Evolutionary conservation across 2,888 invertebrate genomes (phyloP).

Genomic region (Prostheceraeus crozeri): DNA sequence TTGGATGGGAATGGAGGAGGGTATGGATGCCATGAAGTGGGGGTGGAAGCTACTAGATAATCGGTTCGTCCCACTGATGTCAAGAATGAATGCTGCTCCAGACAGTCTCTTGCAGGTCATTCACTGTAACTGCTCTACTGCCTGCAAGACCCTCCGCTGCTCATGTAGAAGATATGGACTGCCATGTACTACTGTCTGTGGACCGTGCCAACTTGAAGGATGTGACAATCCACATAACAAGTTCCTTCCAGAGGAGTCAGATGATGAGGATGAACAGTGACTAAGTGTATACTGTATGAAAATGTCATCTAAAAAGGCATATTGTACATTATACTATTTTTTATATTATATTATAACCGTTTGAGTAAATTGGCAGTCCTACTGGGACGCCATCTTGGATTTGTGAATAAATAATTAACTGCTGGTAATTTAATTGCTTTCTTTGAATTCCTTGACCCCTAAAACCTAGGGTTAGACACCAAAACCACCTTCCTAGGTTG

Average conservation of each 20-base stretch:
- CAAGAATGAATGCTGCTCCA: conserved; percentile 11
- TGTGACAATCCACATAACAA: conserved; percentile 34
- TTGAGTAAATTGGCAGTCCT: no score
- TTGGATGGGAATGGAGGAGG: conserved; percentile 26
- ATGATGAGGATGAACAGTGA: conserved; percentile 17
- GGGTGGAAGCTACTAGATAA: conserved; percentile 31
- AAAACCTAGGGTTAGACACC: no score
- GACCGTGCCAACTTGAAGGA: conserved; percentile 30
- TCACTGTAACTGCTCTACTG: conserved; percentile 36
- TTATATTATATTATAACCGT: no score
- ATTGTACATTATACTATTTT: no score
- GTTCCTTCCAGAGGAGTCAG: conserved; percentile 2
- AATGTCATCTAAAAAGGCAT: no score
- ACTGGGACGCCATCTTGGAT: no score
- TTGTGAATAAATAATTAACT: no score
- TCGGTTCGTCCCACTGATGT: conserved; percentile 32
- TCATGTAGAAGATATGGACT: conserved; percentile 34
- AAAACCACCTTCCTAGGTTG: no score
- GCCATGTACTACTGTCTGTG: conserved; percentile 33
- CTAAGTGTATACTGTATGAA: no score
- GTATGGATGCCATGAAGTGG: conserved; percentile 30
- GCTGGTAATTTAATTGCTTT: no score
- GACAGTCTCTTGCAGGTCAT: conserved; percentile 32
- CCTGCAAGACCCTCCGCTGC: conserved; percentile 30
- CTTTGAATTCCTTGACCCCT: no score